These are phyloP conservation scores for Drosophila burlai DNA, from an alignment of 1,140 invertebrate genomes.

Conservation along the genomic window DNA sequence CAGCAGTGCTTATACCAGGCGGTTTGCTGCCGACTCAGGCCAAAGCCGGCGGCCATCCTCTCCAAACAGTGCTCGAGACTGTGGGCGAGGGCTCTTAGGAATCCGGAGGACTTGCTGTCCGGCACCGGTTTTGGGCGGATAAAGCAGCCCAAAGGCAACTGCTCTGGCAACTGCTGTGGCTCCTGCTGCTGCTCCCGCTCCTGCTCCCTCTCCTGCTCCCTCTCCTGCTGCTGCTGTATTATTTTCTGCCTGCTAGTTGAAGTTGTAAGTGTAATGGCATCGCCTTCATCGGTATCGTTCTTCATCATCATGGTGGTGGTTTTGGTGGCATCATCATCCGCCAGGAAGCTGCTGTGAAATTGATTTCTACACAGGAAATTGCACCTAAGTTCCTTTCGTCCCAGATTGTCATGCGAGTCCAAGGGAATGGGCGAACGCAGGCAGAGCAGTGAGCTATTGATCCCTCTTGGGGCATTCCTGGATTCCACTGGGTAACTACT, in stretches of 20 bases:
- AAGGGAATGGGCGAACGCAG: background rate
- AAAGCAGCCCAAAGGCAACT: background rate
- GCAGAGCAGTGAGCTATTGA: background rate
- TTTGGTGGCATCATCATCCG: background rate
- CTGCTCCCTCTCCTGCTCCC: background rate
- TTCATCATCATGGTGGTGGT: too few species aligned
- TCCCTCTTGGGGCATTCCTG: too few species aligned
- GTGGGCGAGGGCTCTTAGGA: slow-evolving; percentile 16
- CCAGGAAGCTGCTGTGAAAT: background rate
- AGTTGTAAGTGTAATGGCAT: background rate
- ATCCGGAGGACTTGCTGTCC: slow-evolving; percentile 1
- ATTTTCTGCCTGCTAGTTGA: background rate
- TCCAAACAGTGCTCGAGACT: slow-evolving; percentile 23
- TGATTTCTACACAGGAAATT: background rate
- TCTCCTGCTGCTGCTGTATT: background rate
- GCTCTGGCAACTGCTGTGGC: background rate
- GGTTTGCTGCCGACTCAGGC: slow-evolving; percentile 47
- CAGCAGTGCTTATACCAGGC: slow-evolving; percentile 69
- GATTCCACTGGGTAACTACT: background rate
- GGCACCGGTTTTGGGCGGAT: background rate
- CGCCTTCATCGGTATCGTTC: slow-evolving; percentile 2
- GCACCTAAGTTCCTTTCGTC: background rate
- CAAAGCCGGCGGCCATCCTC: slow-evolving; percentile 52
- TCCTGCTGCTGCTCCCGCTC: background rate
- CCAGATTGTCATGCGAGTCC: background rate